Percentiles rank a stretch among this genome's conserved stretches.
Conservation (phyloP, 2,113 vertebrate genomes). For the Arvicanthis niloticus region DNA sequence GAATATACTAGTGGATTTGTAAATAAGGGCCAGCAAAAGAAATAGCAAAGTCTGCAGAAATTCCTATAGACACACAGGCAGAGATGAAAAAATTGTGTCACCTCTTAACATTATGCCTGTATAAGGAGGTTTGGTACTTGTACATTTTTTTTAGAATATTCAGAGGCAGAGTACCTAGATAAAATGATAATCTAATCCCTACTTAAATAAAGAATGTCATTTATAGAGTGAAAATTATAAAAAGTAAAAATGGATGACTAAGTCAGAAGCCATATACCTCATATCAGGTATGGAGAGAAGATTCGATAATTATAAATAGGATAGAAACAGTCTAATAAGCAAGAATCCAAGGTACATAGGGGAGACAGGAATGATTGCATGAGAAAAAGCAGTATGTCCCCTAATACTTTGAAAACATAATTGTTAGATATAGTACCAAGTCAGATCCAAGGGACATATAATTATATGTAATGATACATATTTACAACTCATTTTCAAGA, state of each 20-base stretch:
- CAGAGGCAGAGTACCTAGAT: not conserved
- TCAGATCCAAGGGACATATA: not conserved
- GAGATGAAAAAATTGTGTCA: not conserved
- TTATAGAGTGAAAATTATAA: slow-evolving; percentile 39
- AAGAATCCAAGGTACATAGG: not conserved
- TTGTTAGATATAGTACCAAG: not conserved
- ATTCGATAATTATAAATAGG: slow-evolving; percentile 8
- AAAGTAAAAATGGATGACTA: not conserved
- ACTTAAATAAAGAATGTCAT: not conserved
- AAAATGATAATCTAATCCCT: not conserved
- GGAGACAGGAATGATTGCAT: not conserved
- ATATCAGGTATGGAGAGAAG: not conserved
- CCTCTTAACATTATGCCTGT: not conserved
- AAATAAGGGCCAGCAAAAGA: not conserved
- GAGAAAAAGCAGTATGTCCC: not conserved
- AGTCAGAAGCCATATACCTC: not conserved
- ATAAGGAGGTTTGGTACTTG: not conserved
- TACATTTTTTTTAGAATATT: not conserved
- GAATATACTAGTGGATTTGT: not conserved
- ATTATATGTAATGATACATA: not conserved
- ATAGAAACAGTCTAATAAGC: not conserved
- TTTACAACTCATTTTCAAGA: not conserved
- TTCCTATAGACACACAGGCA: not conserved
- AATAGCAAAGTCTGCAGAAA: not conserved
- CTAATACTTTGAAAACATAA: not conserved